These are phyloP conservation scores for Lycaena phlaeas DNA, from an alignment of 2,888 invertebrate genomes.

Conservation along the genomic window DNA sequence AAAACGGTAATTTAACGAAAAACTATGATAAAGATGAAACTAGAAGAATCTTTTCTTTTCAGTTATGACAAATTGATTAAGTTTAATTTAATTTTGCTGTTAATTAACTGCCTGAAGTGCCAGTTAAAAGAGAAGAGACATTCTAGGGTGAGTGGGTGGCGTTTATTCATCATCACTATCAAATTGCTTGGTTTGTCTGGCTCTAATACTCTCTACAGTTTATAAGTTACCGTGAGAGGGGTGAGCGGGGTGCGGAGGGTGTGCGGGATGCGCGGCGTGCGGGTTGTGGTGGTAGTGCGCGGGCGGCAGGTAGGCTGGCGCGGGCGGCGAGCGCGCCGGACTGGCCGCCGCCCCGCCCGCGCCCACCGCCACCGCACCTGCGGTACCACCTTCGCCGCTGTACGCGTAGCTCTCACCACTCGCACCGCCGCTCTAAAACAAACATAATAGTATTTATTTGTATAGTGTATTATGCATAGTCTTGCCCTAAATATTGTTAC, in stretches of 20 bases:
- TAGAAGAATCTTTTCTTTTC: too few species aligned
- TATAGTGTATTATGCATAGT: background rate
- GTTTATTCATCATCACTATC: too few species aligned
- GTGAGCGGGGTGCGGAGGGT: slow-evolving; percentile 38
- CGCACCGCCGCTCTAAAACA: slow-evolving; percentile 47
- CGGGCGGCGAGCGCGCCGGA: slow-evolving; percentile 86
- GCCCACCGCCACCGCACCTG: slow-evolving; percentile 46
- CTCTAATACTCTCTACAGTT: too few species aligned
- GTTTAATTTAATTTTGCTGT: too few species aligned
- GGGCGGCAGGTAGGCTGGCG: slow-evolving; percentile 55
- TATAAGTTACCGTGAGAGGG: slow-evolving; percentile 28
- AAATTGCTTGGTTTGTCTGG: too few species aligned
- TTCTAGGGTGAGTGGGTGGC: too few species aligned
- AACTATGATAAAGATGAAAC: too few species aligned
- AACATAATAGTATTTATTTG: background rate
- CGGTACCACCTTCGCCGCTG: slow-evolving; percentile 51
- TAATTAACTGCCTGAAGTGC: too few species aligned
- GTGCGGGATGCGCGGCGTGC: slow-evolving; percentile 43
- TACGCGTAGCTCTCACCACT: slow-evolving; percentile 56
- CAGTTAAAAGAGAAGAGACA: too few species aligned
- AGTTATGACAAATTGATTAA: too few species aligned
- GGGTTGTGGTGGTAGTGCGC: slow-evolving; percentile 53
- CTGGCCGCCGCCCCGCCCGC: slow-evolving; percentile 75
- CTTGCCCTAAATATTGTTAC: too few species aligned
- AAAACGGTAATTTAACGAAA: too few species aligned